Evolutionary conservation across 2,113 vertebrate genomes (phyloP).

Genomic region (Pelodiscus sinensis): DNA sequence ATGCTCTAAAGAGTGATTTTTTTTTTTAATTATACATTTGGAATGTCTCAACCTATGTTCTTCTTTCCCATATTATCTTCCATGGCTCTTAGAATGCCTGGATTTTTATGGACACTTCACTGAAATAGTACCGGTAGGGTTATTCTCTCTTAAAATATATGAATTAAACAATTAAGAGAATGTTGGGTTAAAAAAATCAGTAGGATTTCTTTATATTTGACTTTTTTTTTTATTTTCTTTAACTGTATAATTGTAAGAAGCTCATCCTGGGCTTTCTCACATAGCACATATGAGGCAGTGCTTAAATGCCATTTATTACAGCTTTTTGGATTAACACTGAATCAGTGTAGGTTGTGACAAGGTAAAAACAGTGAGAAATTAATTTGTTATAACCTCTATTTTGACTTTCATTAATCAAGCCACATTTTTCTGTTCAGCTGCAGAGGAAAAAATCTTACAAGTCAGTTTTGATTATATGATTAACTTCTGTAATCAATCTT

Average conservation of each 20-base stretch:
- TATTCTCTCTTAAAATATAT: background rate
- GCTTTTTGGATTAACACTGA: background rate
- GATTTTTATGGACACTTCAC: conserved; percentile 29
- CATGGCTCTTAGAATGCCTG: conserved; percentile 23
- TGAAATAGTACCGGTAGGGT: conserved; percentile 10
- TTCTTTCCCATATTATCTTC: conserved; percentile 7
- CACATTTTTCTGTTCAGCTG: background rate
- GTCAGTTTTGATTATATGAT: background rate
- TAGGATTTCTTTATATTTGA: background rate
- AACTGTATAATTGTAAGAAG: conserved; percentile 23
- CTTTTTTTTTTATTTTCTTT: conserved; percentile 19
- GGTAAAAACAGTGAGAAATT: background rate
- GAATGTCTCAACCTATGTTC: background rate
- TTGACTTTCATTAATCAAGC: background rate
- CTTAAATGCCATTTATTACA: conserved; percentile 5
- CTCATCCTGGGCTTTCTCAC: background rate
- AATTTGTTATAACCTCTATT: conserved; percentile 7
- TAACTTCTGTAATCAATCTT: background rate
- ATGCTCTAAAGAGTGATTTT: conserved; percentile 22
- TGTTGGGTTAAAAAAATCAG: background rate
- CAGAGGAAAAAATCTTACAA: background rate
- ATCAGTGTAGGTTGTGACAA: conserved; percentile 1
- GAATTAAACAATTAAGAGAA: background rate
- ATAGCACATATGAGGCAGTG: background rate
- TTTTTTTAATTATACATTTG: background rate